These are phyloP conservation scores for Metellina segmentata DNA, from an alignment of 2,888 invertebrate species.

Conservation along the genomic window DNA sequence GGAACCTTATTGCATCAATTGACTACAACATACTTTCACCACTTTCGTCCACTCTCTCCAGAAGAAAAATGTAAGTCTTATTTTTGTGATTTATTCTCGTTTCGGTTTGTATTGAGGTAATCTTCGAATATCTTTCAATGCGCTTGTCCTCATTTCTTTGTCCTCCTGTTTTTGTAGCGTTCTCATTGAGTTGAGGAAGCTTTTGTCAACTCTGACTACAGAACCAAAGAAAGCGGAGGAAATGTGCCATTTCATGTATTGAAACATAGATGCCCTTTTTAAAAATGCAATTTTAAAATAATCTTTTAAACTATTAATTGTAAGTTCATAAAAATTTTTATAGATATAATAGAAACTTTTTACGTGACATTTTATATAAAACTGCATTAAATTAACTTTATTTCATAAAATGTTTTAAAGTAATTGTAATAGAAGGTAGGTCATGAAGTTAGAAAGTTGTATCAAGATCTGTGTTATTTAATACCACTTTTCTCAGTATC, in stretches of 20 bases:
- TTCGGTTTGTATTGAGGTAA: no score
- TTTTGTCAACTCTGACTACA: not conserved
- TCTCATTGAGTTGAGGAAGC: not conserved
- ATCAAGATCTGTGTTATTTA: no score
- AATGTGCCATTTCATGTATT: not conserved
- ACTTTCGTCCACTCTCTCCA: not conserved
- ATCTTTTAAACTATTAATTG: no score
- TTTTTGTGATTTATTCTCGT: not conserved
- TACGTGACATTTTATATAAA: no score
- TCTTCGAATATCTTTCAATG: no score
- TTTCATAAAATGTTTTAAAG: no score
- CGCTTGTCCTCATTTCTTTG: not conserved
- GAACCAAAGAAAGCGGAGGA: not conserved
- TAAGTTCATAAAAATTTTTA: no score
- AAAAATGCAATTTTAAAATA: not conserved
- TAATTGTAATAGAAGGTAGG: no score
- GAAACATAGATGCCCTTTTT: not conserved
- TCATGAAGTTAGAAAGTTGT: no score
- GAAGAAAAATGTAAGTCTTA: conserved; percentile 36
- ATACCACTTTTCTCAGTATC: no score
- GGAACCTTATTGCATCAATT: conserved; percentile 24
- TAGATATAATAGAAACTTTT: no score
- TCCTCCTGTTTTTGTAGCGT: not conserved
- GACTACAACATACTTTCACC: conserved; percentile 19
- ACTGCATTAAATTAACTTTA: no score